phyloP scores from a whole-genome alignment of 2,888 invertebrate species.

The Drosophila buzzatii region DNA sequence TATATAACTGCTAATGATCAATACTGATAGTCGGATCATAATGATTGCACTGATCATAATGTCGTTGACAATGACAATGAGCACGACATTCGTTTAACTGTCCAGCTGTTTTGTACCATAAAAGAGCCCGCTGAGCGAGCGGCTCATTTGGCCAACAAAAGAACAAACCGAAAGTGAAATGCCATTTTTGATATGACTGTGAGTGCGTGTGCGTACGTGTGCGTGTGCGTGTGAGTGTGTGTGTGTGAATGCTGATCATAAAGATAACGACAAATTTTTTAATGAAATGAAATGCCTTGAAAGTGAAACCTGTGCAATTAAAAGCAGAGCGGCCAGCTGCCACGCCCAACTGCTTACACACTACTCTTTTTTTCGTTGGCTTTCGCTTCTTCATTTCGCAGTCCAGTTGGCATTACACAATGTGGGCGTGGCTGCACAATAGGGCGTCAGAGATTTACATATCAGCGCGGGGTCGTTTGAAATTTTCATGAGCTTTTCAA shows the following conservation, averaged over 20 bases:
- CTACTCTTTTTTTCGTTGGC: slow-evolving; percentile 22
- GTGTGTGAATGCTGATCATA: slow-evolving; percentile 50
- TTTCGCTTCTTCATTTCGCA: slow-evolving; percentile 56
- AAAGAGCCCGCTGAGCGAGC: slow-evolving; percentile 50
- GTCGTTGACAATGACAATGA: slow-evolving; percentile 48
- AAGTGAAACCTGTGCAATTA: slow-evolving; percentile 77
- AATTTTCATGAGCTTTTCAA: slow-evolving; percentile 32
- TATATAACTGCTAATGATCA: slow-evolving; percentile 24
- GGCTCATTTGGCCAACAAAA: slow-evolving; percentile 67
- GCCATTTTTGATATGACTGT: slow-evolving; percentile 44
- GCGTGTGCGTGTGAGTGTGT: background rate
- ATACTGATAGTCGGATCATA: slow-evolving; percentile 8
- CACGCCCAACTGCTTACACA: slow-evolving; percentile 57
- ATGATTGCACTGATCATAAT: slow-evolving; percentile 16
- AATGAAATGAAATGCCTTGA: slow-evolving; percentile 75
- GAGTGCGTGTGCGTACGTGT: background rate
- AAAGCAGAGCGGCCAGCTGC: slow-evolving; percentile 60
- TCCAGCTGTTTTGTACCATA: slow-evolving; percentile 48
- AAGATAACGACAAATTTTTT: slow-evolving; percentile 70
- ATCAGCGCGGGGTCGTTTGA: slow-evolving; percentile 37
- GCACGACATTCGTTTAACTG: slow-evolving; percentile 39
- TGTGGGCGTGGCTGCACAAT: slow-evolving; percentile 55
- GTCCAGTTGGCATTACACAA: slow-evolving; percentile 64
- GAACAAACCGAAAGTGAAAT: slow-evolving; percentile 77
- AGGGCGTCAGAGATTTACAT: slow-evolving; percentile 66